Base-by-base conservation (phyloP, 2,113 vertebrate species). In the Vulpes lagopus region DNA sequence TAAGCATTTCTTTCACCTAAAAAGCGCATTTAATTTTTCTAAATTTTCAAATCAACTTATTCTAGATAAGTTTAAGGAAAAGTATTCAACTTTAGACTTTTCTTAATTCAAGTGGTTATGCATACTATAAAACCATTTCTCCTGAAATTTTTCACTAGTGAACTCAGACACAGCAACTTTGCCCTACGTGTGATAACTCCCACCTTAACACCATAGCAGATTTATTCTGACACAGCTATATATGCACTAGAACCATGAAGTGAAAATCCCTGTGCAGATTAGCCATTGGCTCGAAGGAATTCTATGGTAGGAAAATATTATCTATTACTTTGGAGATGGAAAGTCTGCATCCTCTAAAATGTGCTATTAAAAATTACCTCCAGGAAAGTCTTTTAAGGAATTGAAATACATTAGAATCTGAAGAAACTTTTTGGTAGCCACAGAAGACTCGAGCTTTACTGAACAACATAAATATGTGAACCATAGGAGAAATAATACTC, bases 11-110 rank as follows among this genome's bases (percentile, higher is more conserved):
- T 96, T 95, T 86, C 53, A 32, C 12, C 51, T 49, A 83, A 43
- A 64, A 93, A 82, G 6, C 43, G 0, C 57, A 55, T 30, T 80
- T 78, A 19, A 9, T 20, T 79, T 93, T 90, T 96, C 57, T 64
- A 59, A 87, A 88, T 83, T 93, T 91, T 76, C 85, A 49, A 38
- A 76, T 86, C 59, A 88, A 76, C 23, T 81, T 88, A 53, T 38
- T 55, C 51, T 78, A 74, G 80, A 55, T 27, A 22, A 76, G 25
- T 71, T 96, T 80, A 60, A 73, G 55, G 57, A 82, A 67, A 59
- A 64, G 32, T 60, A 69, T 7, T 76, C 49, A 81, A 94, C 22
- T 17, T 20, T 55, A 88, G 55, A 32, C 15, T 32, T 92, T 27
- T 10, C 69, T n/a, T 35, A 65, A 81, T 19, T 43, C 62, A 25